phyloP scores from a whole-genome alignment of 2,113 vertebrate species.

The Phrynocephalus versicolor region DNA sequence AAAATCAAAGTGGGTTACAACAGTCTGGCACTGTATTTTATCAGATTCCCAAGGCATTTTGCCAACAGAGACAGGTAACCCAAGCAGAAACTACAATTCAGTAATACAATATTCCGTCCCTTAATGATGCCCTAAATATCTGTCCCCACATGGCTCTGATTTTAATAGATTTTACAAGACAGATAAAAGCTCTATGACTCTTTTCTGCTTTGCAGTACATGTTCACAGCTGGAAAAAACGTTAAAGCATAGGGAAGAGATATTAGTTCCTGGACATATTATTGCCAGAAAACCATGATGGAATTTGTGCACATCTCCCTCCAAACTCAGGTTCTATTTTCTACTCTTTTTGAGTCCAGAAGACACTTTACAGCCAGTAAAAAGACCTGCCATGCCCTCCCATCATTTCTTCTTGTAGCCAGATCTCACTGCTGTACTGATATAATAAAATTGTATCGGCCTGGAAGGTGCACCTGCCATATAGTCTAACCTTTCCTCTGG shows the following conservation, averaged over 20 bases:
- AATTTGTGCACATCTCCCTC: rapidly evolving
- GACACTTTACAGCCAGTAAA: background rate
- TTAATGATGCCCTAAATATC: background rate
- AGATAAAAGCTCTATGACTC: background rate
- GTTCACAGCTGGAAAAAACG: slow-evolving; percentile 41
- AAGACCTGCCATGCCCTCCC: background rate
- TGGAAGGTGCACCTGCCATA: rapidly evolving
- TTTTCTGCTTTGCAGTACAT: slow-evolving; percentile 18
- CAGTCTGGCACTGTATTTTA: too few species aligned
- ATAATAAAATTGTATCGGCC: background rate
- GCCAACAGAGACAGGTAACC: background rate
- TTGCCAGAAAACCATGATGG: rapidly evolving
- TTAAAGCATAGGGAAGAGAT: background rate
- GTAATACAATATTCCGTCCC: background rate
- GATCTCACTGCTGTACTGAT: background rate
- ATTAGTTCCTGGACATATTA: background rate
- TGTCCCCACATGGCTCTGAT: background rate
- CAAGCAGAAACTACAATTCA: background rate
- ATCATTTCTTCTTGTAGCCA: rapidly evolving
- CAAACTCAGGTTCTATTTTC: background rate
- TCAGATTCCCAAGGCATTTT: background rate
- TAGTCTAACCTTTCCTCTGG: background rate
- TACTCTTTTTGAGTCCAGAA: background rate
- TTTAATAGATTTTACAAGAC: slow-evolving; percentile 29
- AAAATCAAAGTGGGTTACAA: slow-evolving; percentile 15